Conservation (phyloP, 2,113 vertebrate genomes). For the Acrocephalus kingi region DNA sequence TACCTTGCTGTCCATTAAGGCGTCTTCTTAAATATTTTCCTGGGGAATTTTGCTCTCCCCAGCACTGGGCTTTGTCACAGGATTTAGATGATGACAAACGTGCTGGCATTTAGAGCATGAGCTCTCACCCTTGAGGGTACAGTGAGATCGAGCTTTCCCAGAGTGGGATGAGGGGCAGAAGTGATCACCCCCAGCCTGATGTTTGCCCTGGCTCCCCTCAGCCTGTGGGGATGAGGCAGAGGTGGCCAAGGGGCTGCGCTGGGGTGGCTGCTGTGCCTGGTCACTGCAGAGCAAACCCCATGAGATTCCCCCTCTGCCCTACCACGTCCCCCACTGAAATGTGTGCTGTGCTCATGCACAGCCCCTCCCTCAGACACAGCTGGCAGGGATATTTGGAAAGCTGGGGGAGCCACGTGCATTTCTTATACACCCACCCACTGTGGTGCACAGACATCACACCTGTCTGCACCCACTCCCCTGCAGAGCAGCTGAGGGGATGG, state of each 20-base stretch:
- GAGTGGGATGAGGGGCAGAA: neutral
- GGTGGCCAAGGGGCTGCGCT: neutral
- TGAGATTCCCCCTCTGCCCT: neutral
- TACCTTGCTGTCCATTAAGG: neutral
- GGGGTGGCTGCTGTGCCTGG: neutral
- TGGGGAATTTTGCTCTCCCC: neutral
- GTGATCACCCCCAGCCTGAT: neutral
- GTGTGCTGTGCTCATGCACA: accelerated
- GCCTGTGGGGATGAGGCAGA: neutral
- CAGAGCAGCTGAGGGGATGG: neutral
- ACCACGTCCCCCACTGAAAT: neutral
- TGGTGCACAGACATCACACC: neutral
- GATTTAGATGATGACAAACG: accelerated
- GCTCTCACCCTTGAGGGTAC: neutral
- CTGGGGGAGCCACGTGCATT: neutral
- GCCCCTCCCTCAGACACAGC: neutral
- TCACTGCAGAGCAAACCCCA: neutral
- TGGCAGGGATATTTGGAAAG: neutral
- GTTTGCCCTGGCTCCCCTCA: neutral
- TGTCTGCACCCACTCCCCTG: neutral
- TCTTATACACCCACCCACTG: neutral
- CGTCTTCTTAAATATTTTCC: neutral
- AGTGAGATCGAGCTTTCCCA: neutral
- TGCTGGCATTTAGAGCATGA: neutral
- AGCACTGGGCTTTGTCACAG: accelerated